Base-by-base conservation (phyloP, 2,113 vertebrate genomes). In the Melospiza georgiana region DNA sequence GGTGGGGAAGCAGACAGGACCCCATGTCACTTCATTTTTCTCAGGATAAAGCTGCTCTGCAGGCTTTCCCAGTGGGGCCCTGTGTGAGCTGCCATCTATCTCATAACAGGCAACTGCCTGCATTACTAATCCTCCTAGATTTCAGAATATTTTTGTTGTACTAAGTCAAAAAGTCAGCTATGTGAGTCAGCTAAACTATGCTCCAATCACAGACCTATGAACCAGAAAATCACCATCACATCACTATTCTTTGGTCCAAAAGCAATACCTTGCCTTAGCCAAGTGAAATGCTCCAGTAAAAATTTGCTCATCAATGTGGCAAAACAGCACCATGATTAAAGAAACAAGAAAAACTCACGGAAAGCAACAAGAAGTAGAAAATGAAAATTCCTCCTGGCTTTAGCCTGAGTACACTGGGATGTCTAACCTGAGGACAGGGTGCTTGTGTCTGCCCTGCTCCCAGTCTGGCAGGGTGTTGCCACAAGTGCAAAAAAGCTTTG, bases 81-180 rank as follows among this genome's bases (percentile, higher is more conserved):
- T 85, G 31, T 58, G 58, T 20, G 35, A 88, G 63, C 75, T 94
- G 75, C 79, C 87, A 21, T 85, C 90, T 78, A 37, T 88, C 88
- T 86, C 79, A 6, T 80, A 94, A 75, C 51, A 87, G 62, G 73
- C 77, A 78, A 71, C 55, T 75, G 54, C 71, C 57, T 48, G 67
- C 74, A 71, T 76, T 94, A 41, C 74, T 96, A 93, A 96, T 95
- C 91, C 84, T 80, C 72, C 59, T 6, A 93, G 78, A 92, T 84
- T 87, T 97, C 75, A 92, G 84, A 88, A 76, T 93, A 92, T 95
- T 96, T 95, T 92, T 94, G 78, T 94, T 93, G 83, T 73, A 90
- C n/a, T 12, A 67, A 79, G 87, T 94, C 91, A 93, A 68, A 92
- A 94, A 82, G 87, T 93, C 86, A 96, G 75, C 91, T 89, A 91